phyloP scores from a whole-genome alignment of 1,140 invertebrate species.

The Bombus turneri region DNA sequence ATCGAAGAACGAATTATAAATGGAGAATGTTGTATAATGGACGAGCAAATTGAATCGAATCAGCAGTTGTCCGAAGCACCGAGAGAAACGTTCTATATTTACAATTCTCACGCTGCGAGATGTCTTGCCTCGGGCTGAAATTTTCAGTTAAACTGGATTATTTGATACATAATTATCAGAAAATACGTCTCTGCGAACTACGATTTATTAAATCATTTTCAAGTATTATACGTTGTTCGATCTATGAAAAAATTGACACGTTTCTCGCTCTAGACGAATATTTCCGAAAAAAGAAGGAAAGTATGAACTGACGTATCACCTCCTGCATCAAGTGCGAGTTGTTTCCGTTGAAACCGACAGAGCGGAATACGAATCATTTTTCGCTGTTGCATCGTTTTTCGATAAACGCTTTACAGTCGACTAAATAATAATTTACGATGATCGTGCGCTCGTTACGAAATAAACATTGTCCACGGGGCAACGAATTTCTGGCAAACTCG shows the following conservation, averaged over 20 bases:
- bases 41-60: constrained; percentile 5
- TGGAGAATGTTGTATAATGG: neutral
- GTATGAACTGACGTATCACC: neutral
- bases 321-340: neutral
- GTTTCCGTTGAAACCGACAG: neutral
- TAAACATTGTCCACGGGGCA: constrained; percentile 9
- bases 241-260: neutral
- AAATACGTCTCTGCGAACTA: neutral
- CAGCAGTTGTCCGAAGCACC: neutral
- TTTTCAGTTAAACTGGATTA: too few relatives aligned
- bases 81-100: neutral
- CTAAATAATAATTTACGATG: constrained; percentile 2
- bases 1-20: constrained; percentile 10
- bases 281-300: neutral
- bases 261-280: neutral
- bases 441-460: constrained; percentile 28
- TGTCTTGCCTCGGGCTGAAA: neutral
- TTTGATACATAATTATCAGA: neutral
- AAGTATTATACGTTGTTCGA: neutral
- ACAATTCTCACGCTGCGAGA: neutral
- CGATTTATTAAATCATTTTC: neutral
- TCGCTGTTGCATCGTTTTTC: neutral
- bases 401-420: constrained; percentile 14
- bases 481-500: constrained; percentile 10
- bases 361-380: constrained; percentile 3